These are phyloP conservation scores for Acestrorhynchus altus DNA, from an alignment of 2,797 vertebrate species.

Conservation along the genomic window DNA sequence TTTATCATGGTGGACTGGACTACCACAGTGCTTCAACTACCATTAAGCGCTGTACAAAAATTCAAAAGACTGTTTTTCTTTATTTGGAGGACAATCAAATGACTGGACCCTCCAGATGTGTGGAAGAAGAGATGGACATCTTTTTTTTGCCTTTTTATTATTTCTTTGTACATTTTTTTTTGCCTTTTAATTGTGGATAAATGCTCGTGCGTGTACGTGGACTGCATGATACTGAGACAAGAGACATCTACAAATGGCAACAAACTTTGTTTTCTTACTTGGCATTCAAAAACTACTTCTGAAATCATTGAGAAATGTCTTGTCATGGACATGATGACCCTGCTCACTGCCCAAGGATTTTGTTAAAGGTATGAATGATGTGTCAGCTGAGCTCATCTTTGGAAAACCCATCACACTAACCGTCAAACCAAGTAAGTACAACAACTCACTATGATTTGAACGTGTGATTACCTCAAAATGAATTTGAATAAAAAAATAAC, in stretches of 20 bases:
- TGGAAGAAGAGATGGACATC: not conserved
- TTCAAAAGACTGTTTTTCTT: not conserved
- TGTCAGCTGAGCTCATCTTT: conserved; percentile 52
- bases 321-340: not conserved
- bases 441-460: not conserved
- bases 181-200: not conserved
- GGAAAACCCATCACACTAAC: conserved; percentile 47
- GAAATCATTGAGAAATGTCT: not conserved
- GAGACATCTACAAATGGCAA: not conserved
- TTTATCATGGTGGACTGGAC: conserved; percentile 22
- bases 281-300: not conserved
- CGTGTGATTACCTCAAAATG: not conserved
- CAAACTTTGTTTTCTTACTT: not conserved
- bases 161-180: not conserved
- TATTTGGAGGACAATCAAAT: not conserved
- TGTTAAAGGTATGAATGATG: conserved; percentile 59
- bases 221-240: not conserved
- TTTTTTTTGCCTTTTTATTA: not conserved
- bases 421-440: conserved; percentile 58
- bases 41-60: conserved; percentile 44
- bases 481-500: no score
- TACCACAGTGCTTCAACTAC: conserved; percentile 53
- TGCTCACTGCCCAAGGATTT: conserved; percentile 55
- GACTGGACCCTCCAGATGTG: not conserved
- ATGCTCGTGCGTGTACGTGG: not conserved